Evolutionary conservation across 2,113 vertebrate genomes (phyloP), one percentile per base, ranked within the genome.

Genomic region (Noturus placidus): DNA sequence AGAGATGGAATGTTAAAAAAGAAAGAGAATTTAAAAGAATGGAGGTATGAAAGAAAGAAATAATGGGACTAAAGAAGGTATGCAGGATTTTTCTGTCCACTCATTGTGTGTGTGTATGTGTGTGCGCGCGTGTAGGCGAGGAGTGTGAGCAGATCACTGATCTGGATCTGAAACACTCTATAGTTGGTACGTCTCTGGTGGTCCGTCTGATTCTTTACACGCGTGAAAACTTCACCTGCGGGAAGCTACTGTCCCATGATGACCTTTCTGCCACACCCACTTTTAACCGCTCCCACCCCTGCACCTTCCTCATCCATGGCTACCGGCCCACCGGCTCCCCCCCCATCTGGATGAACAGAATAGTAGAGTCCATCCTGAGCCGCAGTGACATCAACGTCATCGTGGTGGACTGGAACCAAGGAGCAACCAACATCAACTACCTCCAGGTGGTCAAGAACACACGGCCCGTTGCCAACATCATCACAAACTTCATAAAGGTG

Each of bases 361-460:
- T 97, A 30, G 90, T 88, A 0, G 2, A 90, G 56, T 46, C 88
- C 90, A 90, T 98, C 27, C 90, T 98, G 89, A 63, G 14, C 50
- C 89, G 92, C n/a, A 89, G 91, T 0, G 96, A 99, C 83, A 59
- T 94, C 4, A 99, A 99, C 86, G 54, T 96, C 65, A 93, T 99
- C 78, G 87, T 97, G 30, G 97, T 99, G 63, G 98, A 99, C 90
- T 99, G 98, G 98, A 99, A 97, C 93, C 81, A 91, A 0, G 98
- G 98, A 59, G 98, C 98, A n/a, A 92, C 98, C 22, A 99, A 95
- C 83, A 0, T 98, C 14, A 93, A 96, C 90, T 99, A 99, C 38
- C 46, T 79, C 0, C 93, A 87, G 82, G 97, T 95, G 4, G 96
- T 97, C 82, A 91, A 92, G 54, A 99, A 98, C 91, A 96, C 95